These are phyloP conservation scores for Ennomos fuscantarius DNA, from an alignment of 2,888 invertebrate genomes.

Conservation along the genomic window DNA sequence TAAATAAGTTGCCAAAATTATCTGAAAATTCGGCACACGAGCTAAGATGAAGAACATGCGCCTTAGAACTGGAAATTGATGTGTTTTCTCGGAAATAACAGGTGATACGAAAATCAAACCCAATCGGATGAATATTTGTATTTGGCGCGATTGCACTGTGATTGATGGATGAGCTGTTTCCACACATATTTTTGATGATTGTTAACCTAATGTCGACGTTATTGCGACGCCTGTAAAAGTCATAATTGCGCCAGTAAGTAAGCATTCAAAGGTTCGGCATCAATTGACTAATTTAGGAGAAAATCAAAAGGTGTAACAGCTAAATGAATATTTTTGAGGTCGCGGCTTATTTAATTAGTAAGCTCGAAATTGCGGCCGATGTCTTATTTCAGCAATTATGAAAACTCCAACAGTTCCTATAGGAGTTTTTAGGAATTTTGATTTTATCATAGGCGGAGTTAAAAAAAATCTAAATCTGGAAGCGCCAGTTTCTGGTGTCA, in stretches of 20 bases:
- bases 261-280: slow-evolving; percentile 11
- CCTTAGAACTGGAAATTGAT: slow-evolving; percentile 23
- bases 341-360: not conserved
- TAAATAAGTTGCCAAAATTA: slow-evolving; percentile 25
- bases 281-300: slow-evolving; percentile 16
- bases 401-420: too few relatives aligned
- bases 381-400: not conserved
- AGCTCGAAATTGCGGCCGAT: not conserved
- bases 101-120: slow-evolving; percentile 32
- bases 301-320: slow-evolving; percentile 18
- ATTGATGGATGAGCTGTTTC: slow-evolving; percentile 33
- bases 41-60: slow-evolving; percentile 14
- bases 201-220: slow-evolving; percentile 21
- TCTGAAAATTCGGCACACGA: slow-evolving; percentile 20
- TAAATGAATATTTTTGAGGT: slow-evolving; percentile 3
- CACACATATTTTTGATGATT: slow-evolving; percentile 12
- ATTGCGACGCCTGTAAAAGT: slow-evolving; percentile 5
- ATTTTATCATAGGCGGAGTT: too few relatives aligned
- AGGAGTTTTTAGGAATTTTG: too few relatives aligned
- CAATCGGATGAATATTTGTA: slow-evolving; percentile 32
- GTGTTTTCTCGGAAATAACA: slow-evolving; percentile 32
- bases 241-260: slow-evolving; percentile 4
- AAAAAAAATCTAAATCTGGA: too few relatives aligned
- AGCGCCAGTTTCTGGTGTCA: too few relatives aligned
- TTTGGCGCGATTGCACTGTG: slow-evolving; percentile 33